Evolutionary conservation across 2,888 invertebrate genomes (phyloP), one percentile per base, ranked within the genome.

Genomic region (Cheilosia scutellata): DNA sequence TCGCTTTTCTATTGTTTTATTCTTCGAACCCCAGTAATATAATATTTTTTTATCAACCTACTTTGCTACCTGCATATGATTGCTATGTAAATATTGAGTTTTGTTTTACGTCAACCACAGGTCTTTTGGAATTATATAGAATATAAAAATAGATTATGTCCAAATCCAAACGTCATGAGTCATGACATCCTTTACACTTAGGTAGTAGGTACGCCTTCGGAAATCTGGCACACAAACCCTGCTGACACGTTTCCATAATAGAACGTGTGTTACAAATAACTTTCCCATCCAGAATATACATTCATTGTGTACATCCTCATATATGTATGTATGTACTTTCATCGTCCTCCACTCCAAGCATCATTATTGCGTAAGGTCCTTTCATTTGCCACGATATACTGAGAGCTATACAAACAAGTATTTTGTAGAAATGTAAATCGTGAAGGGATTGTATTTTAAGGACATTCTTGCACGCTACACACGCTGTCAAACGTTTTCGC

Each of bases 401-500:
- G 13, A 27, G 47, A 27, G 20, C 5, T 65, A 33, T 37, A 42
- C 31, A 49, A 4, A 47, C 16, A 33, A 40, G 51, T 33, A 25
- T 68, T 53, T 31, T 27, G 16, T 68, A 40, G 68, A 55, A 58
- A 78, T 66, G 65, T 58, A 79, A 72, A 72, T 79, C 71, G 51
- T 51, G 66, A 79, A 65, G 51, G 51, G 72, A 47, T 55, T 62
- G 44, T 77, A 29, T 71, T 63, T 65, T 33, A 65, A 65, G 65
- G 51, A 53, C 58, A 72, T 79, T 79, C 51, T 29, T 60, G 72
- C 72, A 79, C 66, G 72, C 72, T 51, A 65, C 58, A 51, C 55
- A 49, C 71, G 57, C 65, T 72, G 65, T 44, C 65, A 78, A 78
- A 72, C 53, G 65, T 27, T 31, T 72, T 79, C 79, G 60, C 53